phyloP scores from a whole-genome alignment of 2,797 vertebrate species.

The Rhinatrema bivittatum region DNA sequence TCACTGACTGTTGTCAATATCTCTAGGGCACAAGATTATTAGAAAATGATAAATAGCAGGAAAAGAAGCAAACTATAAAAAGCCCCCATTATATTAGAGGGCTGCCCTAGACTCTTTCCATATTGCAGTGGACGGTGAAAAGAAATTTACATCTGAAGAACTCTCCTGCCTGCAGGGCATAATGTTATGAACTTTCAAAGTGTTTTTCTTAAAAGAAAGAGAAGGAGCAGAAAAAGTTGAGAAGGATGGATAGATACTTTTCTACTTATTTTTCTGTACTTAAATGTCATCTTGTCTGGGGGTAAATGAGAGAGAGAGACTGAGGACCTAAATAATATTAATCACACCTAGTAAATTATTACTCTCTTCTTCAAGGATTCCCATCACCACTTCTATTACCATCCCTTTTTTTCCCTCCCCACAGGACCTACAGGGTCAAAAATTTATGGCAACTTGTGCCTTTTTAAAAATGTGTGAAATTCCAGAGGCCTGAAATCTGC shows the following conservation, averaged over 20 bases:
- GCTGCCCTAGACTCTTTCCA: constrained; percentile 32
- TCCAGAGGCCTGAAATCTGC: too few species aligned
- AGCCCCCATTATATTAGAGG: constrained; percentile 24
- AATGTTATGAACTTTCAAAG: constrained; percentile 44
- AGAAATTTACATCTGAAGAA: constrained; percentile 46
- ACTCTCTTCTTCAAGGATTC: too few species aligned
- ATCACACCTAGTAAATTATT: too few species aligned
- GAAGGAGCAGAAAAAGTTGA: constrained; percentile 25
- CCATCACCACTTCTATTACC: too few species aligned
- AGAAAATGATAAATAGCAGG: constrained; percentile 68
- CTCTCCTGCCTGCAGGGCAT: constrained; percentile 36
- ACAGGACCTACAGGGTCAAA: too few species aligned
- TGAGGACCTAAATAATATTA: too few species aligned
- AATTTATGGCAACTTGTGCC: too few species aligned
- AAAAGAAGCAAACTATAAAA: constrained; percentile 33
- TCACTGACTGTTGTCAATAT: constrained; percentile 57
- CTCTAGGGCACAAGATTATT: constrained; percentile 73
- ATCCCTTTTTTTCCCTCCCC: too few species aligned
- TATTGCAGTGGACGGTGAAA: constrained; percentile 40
- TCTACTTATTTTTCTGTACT: too few species aligned
- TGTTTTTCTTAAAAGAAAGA: constrained; percentile 31
- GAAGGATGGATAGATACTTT: constrained; percentile 29
- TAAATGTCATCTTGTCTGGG: too few species aligned
- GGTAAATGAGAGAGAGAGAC: too few species aligned
- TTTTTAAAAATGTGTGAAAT: too few species aligned